These are phyloP conservation scores for Clitarchus hookeri DNA, from an alignment of 2,888 invertebrate species.

Conservation along the genomic window DNA sequence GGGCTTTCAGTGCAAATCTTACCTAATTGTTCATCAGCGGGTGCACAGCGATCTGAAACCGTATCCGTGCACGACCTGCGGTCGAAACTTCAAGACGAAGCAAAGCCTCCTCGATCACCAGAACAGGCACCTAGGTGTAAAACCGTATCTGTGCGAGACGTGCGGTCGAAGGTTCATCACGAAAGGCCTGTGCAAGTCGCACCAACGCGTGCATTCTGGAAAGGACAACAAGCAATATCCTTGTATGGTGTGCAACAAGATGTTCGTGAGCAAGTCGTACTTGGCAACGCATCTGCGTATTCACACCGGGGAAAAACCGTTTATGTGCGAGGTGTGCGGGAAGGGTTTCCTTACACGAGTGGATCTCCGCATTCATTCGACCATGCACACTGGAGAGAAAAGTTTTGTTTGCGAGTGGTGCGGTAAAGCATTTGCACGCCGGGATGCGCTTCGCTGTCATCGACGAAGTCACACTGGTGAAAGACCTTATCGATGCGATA, in stretches of 20 bases:
- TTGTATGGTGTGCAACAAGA: slow-evolving; percentile 63
- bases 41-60: slow-evolving; percentile 64
- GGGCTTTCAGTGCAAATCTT: slow-evolving; percentile 65
- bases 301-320: slow-evolving; percentile 65
- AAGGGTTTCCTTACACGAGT: slow-evolving; percentile 60
- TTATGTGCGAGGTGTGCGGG: slow-evolving; percentile 63
- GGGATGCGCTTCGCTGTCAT: slow-evolving; percentile 64
- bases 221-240: slow-evolving; percentile 64
- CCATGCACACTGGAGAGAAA: slow-evolving; percentile 66
- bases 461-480: slow-evolving; percentile 63
- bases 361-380: slow-evolving; percentile 63
- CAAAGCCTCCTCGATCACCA: slow-evolving; percentile 64
- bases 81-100: slow-evolving; percentile 64
- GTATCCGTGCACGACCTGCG: slow-evolving; percentile 62
- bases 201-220: slow-evolving; percentile 63
- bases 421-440: slow-evolving; percentile 64
- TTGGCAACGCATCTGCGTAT: slow-evolving; percentile 63
- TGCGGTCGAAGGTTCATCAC: slow-evolving; percentile 65
- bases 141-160: slow-evolving; percentile 62
- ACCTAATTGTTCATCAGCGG: slow-evolving; percentile 63
- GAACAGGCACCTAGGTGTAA: slow-evolving; percentile 64
- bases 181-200: slow-evolving; percentile 63
- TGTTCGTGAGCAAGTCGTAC: slow-evolving; percentile 66
- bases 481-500: slow-evolving; percentile 62
- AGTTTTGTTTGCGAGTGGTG: slow-evolving; percentile 66